Evolutionary conservation across 2,888 invertebrate genomes (phyloP).

Genomic region (Alcis repandata): DNA sequence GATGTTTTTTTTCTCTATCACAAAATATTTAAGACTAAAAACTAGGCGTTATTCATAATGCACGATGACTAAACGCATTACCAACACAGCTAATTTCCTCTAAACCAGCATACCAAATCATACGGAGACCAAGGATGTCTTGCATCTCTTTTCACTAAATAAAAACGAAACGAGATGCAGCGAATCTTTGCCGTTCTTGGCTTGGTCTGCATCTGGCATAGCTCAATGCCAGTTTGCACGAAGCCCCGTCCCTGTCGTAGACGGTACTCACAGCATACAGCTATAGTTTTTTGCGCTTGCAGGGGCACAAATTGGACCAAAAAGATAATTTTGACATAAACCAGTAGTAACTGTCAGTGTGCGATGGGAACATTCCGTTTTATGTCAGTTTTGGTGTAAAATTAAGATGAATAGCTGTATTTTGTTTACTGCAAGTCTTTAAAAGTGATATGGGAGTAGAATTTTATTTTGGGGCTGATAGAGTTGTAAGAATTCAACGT

Average conservation of each 20-base stretch:
- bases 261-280: slow-evolving; percentile 9
- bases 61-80: too few species aligned
- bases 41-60: too few species aligned
- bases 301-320: slow-evolving; percentile 77
- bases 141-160: too few species aligned
- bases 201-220: too few species aligned
- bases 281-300: slow-evolving; percentile 69
- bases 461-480: neutral
- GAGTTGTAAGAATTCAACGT: neutral
- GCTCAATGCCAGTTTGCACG: too few species aligned
- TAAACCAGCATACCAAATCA: too few species aligned
- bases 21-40: too few species aligned
- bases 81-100: too few species aligned
- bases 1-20: too few species aligned
- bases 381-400: slow-evolving; percentile 73
- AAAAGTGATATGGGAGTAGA: neutral
- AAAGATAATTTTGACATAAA: slow-evolving; percentile 85
- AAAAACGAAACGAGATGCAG: too few species aligned
- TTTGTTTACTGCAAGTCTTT: slow-evolving; percentile 28
- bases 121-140: too few species aligned
- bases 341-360: slow-evolving; percentile 79
- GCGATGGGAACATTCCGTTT: slow-evolving; percentile 71
- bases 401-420: slow-evolving; percentile 68
- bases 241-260: slow-evolving; percentile 9
- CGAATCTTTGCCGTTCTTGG: too few species aligned